Conservation (phyloP, 2,113 vertebrate genomes). For the Fulmarus glacialis region DNA sequence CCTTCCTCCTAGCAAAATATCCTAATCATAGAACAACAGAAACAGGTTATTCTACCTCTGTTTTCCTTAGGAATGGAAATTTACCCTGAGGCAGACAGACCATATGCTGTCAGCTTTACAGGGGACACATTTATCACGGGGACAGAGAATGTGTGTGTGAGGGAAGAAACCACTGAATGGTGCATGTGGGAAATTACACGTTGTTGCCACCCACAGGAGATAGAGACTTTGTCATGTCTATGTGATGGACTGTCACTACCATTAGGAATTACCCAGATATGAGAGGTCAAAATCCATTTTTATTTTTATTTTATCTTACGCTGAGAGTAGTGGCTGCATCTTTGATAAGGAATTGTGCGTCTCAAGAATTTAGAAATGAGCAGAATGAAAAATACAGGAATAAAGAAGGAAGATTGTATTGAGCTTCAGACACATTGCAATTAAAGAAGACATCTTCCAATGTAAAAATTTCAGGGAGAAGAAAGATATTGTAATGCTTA, state of each 20-base stretch:
- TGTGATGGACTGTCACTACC: not conserved
- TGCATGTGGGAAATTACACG: not conserved
- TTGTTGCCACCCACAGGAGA: not conserved
- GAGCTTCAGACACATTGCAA: not conserved
- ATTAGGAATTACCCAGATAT: not conserved
- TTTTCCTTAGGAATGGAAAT: not conserved
- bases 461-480: not conserved
- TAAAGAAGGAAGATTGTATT: not conserved
- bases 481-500: not conserved
- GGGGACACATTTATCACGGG: not conserved
- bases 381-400: not conserved
- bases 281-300: not conserved
- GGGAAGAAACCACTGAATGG: not conserved
- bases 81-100: not conserved
- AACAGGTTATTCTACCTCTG: not conserved
- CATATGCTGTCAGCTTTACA: not conserved
- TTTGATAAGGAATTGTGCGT: not conserved
- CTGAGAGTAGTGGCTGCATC: not conserved
- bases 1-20: not conserved
- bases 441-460: not conserved
- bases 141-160: not conserved
- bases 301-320: not conserved
- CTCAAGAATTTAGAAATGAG: not conserved
- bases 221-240: not conserved
- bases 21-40: not conserved